Evolutionary conservation across 2,113 vertebrate species (phyloP).

Genomic region (Todiramphus saurophagus): DNA sequence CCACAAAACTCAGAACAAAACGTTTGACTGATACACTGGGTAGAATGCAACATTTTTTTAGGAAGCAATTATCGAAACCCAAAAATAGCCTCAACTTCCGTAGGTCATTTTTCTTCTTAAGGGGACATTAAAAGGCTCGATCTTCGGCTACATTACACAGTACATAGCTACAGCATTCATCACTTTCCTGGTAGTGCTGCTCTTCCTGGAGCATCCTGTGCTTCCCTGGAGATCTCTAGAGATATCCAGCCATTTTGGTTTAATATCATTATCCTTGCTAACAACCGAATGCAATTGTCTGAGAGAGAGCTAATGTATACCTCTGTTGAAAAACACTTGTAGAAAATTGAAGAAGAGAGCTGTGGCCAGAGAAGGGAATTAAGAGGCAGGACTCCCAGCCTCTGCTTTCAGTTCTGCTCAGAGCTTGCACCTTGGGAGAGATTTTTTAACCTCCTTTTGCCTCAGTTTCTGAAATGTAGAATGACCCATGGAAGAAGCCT

Average conservation of each 20-base stretch:
- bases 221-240: background rate
- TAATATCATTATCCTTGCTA: slow-evolving; percentile 1
- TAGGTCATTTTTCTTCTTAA: background rate
- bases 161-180: background rate
- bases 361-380: background rate
- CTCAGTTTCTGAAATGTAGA: background rate
- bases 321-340: background rate
- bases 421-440: background rate
- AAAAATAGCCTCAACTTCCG: background rate
- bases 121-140: background rate
- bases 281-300: background rate
- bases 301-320: background rate
- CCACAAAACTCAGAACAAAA: background rate
- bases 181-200: background rate
- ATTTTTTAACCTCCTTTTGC: background rate
- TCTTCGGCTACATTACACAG: background rate
- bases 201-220: background rate
- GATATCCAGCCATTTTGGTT: slow-evolving; percentile 4
- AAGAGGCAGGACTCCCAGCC: background rate
- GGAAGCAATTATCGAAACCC: background rate
- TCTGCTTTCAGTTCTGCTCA: background rate
- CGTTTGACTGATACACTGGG: background rate
- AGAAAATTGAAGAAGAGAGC: background rate
- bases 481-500: background rate
- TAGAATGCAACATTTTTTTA: background rate